Percentiles rank a stretch among this genome's conserved stretches.
Conservation (phyloP, 2,113 vertebrate genomes). For the Xyrauchen texanus region DNA sequence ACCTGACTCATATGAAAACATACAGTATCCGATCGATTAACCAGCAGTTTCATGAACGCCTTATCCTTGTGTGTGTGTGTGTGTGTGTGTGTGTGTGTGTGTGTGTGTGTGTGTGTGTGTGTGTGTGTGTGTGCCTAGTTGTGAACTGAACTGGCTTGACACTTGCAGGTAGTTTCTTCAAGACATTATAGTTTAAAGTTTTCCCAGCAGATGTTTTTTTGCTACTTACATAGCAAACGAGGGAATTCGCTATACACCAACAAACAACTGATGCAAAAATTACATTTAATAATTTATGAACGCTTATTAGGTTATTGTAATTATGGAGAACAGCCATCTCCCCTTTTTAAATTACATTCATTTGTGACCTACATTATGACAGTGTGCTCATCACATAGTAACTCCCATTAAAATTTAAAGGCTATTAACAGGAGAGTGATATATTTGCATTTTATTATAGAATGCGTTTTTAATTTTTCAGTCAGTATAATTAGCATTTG, state of each 20-base stretch:
- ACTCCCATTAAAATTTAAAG: slow-evolving; percentile 58
- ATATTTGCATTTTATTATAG: neutral
- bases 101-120: too few species aligned
- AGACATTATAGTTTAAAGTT: too few species aligned
- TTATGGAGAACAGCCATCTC: slow-evolving; percentile 62
- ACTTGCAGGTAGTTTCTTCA: too few species aligned
- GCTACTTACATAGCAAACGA: neutral
- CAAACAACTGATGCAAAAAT: slow-evolving; percentile 50
- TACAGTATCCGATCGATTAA: too few species aligned
- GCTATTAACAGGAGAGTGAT: slow-evolving; percentile 37
- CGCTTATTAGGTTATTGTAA: slow-evolving; percentile 64
- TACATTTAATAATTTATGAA: slow-evolving; percentile 52
- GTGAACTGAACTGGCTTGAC: too few species aligned
- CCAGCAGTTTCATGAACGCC: too few species aligned
- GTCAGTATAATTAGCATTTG: slow-evolving; percentile 59
- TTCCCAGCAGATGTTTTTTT: neutral
- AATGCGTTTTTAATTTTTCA: slow-evolving; percentile 58
- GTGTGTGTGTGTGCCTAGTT: too few species aligned
- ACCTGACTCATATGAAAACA: neutral
- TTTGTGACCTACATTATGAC: slow-evolving; percentile 66
- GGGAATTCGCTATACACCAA: slow-evolving; percentile 19
- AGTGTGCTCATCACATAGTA: slow-evolving; percentile 60
- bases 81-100: too few species aligned
- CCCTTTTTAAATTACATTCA: slow-evolving; percentile 60
- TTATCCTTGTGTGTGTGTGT: too few species aligned